Conservation (phyloP, 2,113 vertebrate species). For the Pollachius pollachius region DNA sequence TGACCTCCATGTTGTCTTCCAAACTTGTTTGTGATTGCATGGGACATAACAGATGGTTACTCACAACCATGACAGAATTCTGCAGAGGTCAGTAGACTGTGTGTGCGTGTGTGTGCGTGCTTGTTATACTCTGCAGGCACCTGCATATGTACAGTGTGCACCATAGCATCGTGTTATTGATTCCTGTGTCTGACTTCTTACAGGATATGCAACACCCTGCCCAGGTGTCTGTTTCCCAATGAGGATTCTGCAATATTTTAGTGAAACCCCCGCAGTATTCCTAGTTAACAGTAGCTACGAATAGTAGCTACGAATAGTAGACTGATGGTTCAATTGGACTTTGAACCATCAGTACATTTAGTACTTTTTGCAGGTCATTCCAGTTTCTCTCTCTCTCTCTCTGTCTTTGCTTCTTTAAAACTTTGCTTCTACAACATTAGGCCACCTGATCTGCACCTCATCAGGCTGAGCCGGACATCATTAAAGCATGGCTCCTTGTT, state of each 20-base stretch:
- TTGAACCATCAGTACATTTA: too few relatives aligned
- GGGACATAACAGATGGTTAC: conserved; percentile 46
- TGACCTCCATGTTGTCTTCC: conserved; percentile 44
- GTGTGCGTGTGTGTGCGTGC: conserved; percentile 6
- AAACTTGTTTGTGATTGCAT: conserved; percentile 20
- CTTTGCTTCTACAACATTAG: neutral
- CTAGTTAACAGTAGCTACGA: neutral
- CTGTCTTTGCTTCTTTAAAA: neutral
- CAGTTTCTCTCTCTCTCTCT: neutral
- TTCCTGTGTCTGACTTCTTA: neutral
- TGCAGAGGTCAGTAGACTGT: conserved; percentile 30
- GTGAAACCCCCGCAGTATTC: neutral
- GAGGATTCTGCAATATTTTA: conserved; percentile 26
- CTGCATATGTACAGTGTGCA: neutral
- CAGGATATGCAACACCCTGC: too few relatives aligned
- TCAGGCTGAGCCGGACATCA: conserved; percentile 49
- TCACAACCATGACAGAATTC: conserved; percentile 55
- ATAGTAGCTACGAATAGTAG: neutral
- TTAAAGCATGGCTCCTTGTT: conserved; percentile 29
- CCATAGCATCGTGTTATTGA: neutral
- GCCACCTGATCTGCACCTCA: conserved; percentile 29
- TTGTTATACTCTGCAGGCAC: neutral
- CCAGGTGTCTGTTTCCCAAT: conserved; percentile 31
- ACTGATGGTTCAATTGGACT: too few relatives aligned
- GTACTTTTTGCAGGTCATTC: too few relatives aligned